Base-by-base conservation (phyloP, 2,113 vertebrate species). In the Motacilla tschutschensis region DNA sequence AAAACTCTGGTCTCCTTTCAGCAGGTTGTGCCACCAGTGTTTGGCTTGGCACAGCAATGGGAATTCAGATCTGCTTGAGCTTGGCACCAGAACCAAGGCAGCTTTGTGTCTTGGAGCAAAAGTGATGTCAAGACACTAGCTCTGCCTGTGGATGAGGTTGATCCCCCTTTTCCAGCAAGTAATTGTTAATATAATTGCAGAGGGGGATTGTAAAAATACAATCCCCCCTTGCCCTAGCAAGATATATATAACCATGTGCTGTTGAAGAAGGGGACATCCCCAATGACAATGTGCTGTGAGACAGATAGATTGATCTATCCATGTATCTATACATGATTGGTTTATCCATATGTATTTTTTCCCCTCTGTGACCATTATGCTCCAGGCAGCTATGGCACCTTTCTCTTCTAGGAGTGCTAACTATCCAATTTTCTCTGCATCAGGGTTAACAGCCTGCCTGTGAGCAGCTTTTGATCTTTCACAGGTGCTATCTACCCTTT, bases 21-120 rank as follows among this genome's bases (percentile, higher is more conserved):
- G 53, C 41, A 71, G 33, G 6, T n/a, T 70, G 25, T 84, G 28
- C 44, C 25, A 54, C 14, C 14, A 40, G 6, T 0, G 0, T 58
- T 88, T 26, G 25, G 7, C 26, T 65, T 78, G 41, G 48, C 48
- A 44, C 5, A 74, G 66, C 54, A 55, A 29, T 59, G 14, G 36
- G 14, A 75, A 86, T 47, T 66, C 51, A 47, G 44, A 69, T 26
- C 24, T 73, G 20, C 31, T 47, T 67, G n/a, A 83, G 12, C n/a
- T 33, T 78, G 66, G 53, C 2, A 0, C 24, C 50, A 69, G 43
- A 53, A 80, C 38, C 26, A 78, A 60, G 65, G 44, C 0, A 0
- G 4, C 8, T 55, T 74, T 59, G 25, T 67, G 48, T 59, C 58
- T 64, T 80, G 58, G 41, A 20, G 18, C 31, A 74, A 64, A 85